These are phyloP conservation scores for Amblyjoppa proteus DNA, from an alignment of 2,888 invertebrate species.

Conservation along the genomic window DNA sequence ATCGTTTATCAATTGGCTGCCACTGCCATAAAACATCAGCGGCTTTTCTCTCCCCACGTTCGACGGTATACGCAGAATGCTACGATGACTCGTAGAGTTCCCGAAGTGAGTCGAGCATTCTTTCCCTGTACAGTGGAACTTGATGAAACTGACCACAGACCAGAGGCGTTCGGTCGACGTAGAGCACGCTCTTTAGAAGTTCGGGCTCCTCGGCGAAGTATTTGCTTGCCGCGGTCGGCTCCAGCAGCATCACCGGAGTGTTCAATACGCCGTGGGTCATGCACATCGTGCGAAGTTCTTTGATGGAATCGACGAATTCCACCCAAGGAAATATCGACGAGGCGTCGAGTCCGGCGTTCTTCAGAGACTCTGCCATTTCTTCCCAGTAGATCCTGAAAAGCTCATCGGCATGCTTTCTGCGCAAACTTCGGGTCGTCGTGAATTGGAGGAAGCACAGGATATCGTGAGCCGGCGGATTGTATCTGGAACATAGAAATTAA, in stretches of 20 bases:
- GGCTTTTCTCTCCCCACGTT: neutral
- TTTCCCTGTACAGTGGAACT: constrained; percentile 72
- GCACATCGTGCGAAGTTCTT: constrained; percentile 73
- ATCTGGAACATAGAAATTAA: constrained; percentile 64
- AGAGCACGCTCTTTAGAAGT: constrained; percentile 73
- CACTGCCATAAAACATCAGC: neutral
- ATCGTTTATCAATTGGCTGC: constrained; percentile 31
- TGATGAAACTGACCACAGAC: constrained; percentile 72
- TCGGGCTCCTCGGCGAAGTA: constrained; percentile 74
- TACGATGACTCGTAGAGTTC: constrained; percentile 74
- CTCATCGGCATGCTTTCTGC: constrained; percentile 74
- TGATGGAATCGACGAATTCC: constrained; percentile 74
- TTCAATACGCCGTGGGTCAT: constrained; percentile 76
- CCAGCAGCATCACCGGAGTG: constrained; percentile 77
- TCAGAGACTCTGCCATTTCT: constrained; percentile 68
- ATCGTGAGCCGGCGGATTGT: constrained; percentile 82
- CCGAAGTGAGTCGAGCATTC: constrained; percentile 75
- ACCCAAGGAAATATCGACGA: constrained; percentile 73
- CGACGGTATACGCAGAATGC: neutral
- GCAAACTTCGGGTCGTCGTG: constrained; percentile 77
- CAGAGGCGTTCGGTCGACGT: constrained; percentile 76
- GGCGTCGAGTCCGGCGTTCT: constrained; percentile 69
- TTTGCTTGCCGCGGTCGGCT: constrained; percentile 73
- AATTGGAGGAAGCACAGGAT: constrained; percentile 81
- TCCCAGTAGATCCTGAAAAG: constrained; percentile 78